Conservation (phyloP, 1,140 invertebrate genomes). For the Sarcophaga bullata region DNA sequence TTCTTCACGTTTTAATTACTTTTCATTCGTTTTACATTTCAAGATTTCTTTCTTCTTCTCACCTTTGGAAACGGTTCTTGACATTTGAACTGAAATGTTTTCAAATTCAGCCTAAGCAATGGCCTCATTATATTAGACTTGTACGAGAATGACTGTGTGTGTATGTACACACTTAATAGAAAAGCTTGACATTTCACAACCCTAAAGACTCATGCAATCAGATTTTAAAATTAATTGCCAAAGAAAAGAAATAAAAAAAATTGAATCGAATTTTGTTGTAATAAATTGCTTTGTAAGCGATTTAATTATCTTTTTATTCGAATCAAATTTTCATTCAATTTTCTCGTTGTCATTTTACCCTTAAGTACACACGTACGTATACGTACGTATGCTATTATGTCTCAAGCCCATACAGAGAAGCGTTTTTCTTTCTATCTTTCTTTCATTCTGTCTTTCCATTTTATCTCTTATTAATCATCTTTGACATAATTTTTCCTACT, state of each 20-base stretch:
- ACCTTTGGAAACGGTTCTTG: no score
- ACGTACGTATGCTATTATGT: background rate
- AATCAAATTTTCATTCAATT: background rate
- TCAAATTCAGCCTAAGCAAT: no score
- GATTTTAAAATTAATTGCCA: background rate
- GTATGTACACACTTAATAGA: no score
- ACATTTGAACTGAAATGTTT: no score
- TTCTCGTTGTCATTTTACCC: no score
- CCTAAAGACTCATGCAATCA: background rate
- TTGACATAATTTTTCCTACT: background rate
- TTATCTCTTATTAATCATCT: conserved; percentile 19
- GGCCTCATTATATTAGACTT: no score
- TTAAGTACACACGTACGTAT: no score
- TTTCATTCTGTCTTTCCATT: background rate
- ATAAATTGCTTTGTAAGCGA: background rate
- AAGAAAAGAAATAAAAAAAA: background rate
- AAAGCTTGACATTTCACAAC: no score
- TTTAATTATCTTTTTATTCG: conserved; percentile 18
- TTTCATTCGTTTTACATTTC: no score
- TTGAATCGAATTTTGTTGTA: background rate
- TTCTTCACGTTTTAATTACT: no score
- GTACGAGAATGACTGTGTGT: no score
- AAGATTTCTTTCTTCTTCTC: no score
- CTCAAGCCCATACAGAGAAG: background rate
- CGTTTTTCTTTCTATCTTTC: background rate